Conservation (phyloP, 2,797 vertebrate genomes). For the Denticeps clupeoides region DNA sequence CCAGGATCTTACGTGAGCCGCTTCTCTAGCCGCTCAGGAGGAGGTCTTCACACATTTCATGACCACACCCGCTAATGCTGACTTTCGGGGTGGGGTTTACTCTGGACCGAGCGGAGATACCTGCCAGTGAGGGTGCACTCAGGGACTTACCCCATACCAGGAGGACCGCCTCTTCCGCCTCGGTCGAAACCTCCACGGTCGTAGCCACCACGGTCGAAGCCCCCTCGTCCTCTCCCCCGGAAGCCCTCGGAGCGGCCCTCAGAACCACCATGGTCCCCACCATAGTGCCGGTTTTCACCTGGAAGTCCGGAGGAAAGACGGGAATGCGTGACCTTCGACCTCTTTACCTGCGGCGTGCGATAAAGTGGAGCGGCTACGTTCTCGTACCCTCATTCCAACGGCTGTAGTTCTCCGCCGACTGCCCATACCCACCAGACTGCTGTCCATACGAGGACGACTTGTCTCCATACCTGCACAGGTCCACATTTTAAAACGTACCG, state of each 20-base stretch:
- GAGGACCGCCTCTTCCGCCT: slow-evolving; percentile 60
- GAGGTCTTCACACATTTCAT: too few relatives aligned
- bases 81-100: too few relatives aligned
- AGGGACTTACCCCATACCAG: slow-evolving; percentile 70
- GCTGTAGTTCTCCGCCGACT: slow-evolving; percentile 44
- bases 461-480: slow-evolving; percentile 44
- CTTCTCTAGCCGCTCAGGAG: too few relatives aligned
- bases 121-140: slow-evolving; percentile 56
- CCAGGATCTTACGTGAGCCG: too few relatives aligned
- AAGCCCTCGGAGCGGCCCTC: slow-evolving; percentile 53
- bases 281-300: slow-evolving; percentile 54
- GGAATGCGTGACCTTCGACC: neutral
- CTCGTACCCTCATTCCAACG: slow-evolving; percentile 54
- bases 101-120: slow-evolving; percentile 50
- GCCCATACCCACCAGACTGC: slow-evolving; percentile 30
- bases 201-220: slow-evolving; percentile 36
- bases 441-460: slow-evolving; percentile 37
- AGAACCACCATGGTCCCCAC: slow-evolving; percentile 44
- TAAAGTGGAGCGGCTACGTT: neutral
- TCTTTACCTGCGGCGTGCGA: too few relatives aligned
- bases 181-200: slow-evolving; percentile 41
- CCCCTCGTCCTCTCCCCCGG: slow-evolving; percentile 45
- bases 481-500: too few relatives aligned
- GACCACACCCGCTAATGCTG: too few relatives aligned
- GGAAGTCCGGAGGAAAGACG: neutral